Conservation (phyloP, 2,113 vertebrate species). For the Myodes glareolus region DNA sequence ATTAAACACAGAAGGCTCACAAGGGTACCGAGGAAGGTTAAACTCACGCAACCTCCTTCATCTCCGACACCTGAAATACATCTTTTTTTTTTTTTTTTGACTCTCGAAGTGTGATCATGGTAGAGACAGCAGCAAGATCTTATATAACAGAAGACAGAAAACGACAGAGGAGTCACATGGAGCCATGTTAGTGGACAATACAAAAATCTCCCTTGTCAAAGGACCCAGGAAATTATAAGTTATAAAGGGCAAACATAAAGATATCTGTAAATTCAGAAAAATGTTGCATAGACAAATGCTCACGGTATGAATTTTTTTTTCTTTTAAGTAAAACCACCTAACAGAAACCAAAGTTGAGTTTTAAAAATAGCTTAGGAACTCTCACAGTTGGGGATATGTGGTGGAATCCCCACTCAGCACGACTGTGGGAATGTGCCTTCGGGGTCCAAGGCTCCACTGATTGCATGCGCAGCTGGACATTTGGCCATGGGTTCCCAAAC, state of each 20-base stretch:
- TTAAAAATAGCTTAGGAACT: constrained; percentile 40
- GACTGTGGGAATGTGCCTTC: neutral
- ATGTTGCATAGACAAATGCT: constrained; percentile 48
- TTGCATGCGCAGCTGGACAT: neutral
- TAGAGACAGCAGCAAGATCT: constrained; percentile 86
- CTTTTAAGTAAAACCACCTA: neutral
- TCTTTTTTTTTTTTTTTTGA: constrained; percentile 77
- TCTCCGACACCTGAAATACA: constrained; percentile 90
- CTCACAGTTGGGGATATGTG: neutral
- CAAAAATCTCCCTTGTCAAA: constrained; percentile 79
- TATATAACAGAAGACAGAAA: constrained; percentile 87
- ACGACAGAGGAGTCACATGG: constrained; percentile 71
- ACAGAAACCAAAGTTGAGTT: constrained; percentile 7
- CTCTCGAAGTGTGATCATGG: constrained; percentile 86
- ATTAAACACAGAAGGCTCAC: constrained; percentile 90
- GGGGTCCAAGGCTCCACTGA: neutral
- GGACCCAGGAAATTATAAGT: constrained; percentile 66
- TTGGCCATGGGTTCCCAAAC: neutral
- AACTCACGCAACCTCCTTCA: constrained; percentile 90
- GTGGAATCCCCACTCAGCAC: constrained; percentile 5
- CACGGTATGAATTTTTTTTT: constrained; percentile 30
- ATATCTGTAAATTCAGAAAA: constrained; percentile 72
- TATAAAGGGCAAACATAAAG: constrained; percentile 78
- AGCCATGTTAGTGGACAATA: constrained; percentile 65
- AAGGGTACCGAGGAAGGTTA: constrained; percentile 90